phyloP scores from a whole-genome alignment of 2,113 vertebrate species.

The Catharus minimus region DNA sequence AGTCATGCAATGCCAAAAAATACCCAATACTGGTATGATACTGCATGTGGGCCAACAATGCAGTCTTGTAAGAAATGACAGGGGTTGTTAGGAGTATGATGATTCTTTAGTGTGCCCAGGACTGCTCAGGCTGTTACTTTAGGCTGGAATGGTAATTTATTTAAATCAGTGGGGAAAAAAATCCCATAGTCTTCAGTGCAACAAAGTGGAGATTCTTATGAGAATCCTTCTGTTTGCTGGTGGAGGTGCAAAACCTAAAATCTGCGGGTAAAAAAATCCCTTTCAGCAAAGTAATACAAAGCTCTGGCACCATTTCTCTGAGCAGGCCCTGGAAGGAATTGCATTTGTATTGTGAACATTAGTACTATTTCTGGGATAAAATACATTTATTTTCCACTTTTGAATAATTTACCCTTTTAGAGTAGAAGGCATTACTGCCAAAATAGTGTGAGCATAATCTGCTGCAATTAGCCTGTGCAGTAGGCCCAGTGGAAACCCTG shows the following conservation, averaged over 20 bases:
- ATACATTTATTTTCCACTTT: slow-evolving; percentile 2
- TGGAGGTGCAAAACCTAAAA: neutral
- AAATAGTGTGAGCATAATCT: neutral
- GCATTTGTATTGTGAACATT: neutral
- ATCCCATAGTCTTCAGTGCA: neutral
- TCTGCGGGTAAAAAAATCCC: neutral
- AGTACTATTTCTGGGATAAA: slow-evolving; percentile 3
- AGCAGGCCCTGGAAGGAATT: neutral
- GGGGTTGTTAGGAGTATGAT: neutral
- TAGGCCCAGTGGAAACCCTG: neutral
- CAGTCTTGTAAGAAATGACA: neutral
- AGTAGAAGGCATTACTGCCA: neutral
- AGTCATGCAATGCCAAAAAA: neutral
- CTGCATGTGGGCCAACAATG: neutral
- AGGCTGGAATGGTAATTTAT: neutral
- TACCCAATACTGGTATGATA: fast-evolving
- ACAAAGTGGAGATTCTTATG: neutral
- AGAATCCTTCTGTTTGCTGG: neutral
- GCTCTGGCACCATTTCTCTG: neutral
- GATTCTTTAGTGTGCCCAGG: neutral
- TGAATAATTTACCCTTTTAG: slow-evolving; percentile 26
- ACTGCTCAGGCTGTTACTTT: neutral
- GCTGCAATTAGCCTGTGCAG: slow-evolving; percentile 8
- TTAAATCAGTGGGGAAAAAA: neutral
- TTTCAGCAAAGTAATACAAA: neutral